phyloP scores from a whole-genome alignment of 2,888 invertebrate species.

The Heliconius sara region DNA sequence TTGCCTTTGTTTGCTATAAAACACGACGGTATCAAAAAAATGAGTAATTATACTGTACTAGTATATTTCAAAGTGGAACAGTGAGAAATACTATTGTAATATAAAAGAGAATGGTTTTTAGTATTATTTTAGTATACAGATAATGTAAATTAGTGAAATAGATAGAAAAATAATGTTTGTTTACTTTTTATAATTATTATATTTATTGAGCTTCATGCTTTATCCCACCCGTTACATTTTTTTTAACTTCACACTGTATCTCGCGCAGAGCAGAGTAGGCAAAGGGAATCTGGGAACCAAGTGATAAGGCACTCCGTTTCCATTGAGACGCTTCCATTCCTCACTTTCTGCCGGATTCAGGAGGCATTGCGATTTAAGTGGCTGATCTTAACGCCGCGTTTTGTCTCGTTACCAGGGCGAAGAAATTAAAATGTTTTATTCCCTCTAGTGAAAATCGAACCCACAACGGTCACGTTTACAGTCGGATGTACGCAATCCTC shows the following conservation, averaged over 20 bases:
- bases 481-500: too few relatives aligned
- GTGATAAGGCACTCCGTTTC: background rate
- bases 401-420: background rate
- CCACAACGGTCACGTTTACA: too few relatives aligned
- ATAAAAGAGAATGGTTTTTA: background rate
- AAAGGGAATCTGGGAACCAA: background rate
- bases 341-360: background rate
- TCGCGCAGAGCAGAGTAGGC: background rate
- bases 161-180: too few relatives aligned
- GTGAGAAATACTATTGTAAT: background rate
- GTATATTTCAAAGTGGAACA: conserved; percentile 12
- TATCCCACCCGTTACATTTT: too few relatives aligned
- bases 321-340: background rate
- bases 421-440: too few relatives aligned
- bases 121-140: background rate
- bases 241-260: background rate
- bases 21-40: conserved; percentile 25
- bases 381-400: background rate
- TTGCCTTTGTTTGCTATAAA: conserved; percentile 32
- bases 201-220: too few relatives aligned
- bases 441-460: too few relatives aligned
- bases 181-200: too few relatives aligned
- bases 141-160: too few relatives aligned
- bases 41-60: conserved; percentile 9
- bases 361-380: background rate